phyloP scores from a whole-genome alignment of 2,113 vertebrate species.

The Cephalopholis sonnerati region DNA sequence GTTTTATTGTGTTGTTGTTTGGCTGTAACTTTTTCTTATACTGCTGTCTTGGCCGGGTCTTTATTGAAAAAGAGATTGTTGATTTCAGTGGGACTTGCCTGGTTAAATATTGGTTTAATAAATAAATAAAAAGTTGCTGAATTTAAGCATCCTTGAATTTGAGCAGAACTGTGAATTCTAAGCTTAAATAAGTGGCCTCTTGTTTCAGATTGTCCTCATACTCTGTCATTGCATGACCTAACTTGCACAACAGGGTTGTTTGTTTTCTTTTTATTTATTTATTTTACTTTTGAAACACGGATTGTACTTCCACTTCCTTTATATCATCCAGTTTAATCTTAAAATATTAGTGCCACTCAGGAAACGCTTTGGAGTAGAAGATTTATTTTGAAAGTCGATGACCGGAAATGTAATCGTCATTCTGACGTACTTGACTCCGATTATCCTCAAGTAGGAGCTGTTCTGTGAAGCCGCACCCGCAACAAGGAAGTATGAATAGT shows the following conservation, averaged over 20 bases:
- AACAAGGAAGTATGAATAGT: slow-evolving; percentile 59
- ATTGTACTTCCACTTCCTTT: background rate
- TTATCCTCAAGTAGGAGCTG: background rate
- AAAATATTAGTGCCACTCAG: background rate
- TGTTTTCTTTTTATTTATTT: too few species aligned
- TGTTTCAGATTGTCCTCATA: background rate
- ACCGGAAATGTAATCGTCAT: background rate
- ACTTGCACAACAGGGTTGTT: too few species aligned
- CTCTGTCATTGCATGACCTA: too few species aligned
- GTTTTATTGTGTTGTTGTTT: too few species aligned
- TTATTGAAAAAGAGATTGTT: too few species aligned
- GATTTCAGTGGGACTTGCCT: too few species aligned
- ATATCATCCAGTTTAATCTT: background rate
- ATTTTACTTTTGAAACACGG: background rate
- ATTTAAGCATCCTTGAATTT: background rate
- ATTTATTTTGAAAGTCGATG: slow-evolving; percentile 19
- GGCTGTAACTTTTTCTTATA: too few species aligned
- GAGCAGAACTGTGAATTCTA: background rate
- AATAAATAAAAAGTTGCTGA: background rate
- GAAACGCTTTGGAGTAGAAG: background rate
- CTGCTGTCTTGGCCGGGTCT: too few species aligned
- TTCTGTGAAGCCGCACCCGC: slow-evolving; percentile 64
- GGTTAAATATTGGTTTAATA: too few species aligned
- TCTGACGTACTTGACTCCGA: background rate
- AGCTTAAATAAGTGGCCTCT: background rate